phyloP scores from a whole-genome alignment of 2,888 invertebrate species.

The Sarcophaga subvicina region DNA sequence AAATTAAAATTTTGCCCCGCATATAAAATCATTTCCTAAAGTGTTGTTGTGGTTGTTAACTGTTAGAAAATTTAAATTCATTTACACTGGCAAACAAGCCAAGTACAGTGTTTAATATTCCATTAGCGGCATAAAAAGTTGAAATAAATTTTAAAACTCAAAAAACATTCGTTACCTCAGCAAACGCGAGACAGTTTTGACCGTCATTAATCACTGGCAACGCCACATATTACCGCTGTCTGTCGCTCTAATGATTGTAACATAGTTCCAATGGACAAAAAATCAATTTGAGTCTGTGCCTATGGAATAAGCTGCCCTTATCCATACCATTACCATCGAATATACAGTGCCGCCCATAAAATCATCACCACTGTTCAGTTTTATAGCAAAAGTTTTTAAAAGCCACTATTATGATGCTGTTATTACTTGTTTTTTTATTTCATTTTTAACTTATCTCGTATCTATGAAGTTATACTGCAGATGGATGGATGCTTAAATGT shows the following conservation, averaged over 20 bases:
- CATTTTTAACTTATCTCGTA: not conserved
- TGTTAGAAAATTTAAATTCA: conserved; percentile 40
- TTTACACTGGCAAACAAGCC: conserved; percentile 19
- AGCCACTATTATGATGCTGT: conserved; percentile 15
- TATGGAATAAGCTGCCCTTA: too few relatives aligned
- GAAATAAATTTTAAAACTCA: too few relatives aligned
- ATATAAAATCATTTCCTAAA: conserved; percentile 15
- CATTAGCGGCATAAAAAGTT: not conserved
- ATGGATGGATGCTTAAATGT: not conserved
- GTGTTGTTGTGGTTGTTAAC: conserved; percentile 36
- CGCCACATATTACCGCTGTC: too few relatives aligned
- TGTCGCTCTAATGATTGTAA: too few relatives aligned
- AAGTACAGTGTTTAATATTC: not conserved
- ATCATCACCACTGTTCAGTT: not conserved
- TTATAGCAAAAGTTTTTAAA: conserved; percentile 37
- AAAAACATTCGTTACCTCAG: too few relatives aligned
- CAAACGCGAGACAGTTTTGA: too few relatives aligned
- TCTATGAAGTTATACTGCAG: not conserved
- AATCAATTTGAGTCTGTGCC: too few relatives aligned
- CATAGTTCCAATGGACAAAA: too few relatives aligned
- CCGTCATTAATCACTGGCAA: too few relatives aligned
- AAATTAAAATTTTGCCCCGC: conserved; percentile 11
- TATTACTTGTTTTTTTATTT: not conserved
- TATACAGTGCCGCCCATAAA: not conserved
- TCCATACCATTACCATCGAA: too few relatives aligned